A percentile compares a stretch with the other conserved stretches of the same genome.
Evolutionary conservation across 2,888 invertebrate genomes (phyloP).

Genomic region (Sarcophaga caerulescens): DNA sequence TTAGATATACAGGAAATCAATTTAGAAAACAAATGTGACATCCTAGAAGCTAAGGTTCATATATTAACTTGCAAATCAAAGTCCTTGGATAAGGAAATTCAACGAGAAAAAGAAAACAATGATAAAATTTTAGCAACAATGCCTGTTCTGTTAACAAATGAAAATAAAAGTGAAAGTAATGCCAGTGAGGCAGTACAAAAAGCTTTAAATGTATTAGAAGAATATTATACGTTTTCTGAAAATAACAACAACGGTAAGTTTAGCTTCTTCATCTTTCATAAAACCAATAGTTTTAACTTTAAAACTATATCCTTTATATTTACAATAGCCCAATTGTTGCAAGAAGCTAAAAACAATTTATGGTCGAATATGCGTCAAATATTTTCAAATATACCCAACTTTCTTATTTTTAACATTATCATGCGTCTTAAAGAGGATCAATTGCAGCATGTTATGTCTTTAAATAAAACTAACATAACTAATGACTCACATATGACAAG

Average conservation of each 20-base stretch:
- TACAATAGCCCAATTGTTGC: slow-evolving; percentile 69
- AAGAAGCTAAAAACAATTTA: slow-evolving; percentile 74
- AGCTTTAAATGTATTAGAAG: slow-evolving; percentile 75
- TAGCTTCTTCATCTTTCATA: too few species aligned
- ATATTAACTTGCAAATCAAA: slow-evolving; percentile 75
- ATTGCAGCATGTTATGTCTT: slow-evolving; percentile 75
- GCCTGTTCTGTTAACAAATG: slow-evolving; percentile 75
- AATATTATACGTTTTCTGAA: slow-evolving; percentile 74
- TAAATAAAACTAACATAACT: slow-evolving; percentile 71
- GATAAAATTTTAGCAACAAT: slow-evolving; percentile 74
- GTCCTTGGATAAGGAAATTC: slow-evolving; percentile 70
- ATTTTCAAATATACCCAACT: slow-evolving; percentile 77
- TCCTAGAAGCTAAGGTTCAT: slow-evolving; percentile 71
- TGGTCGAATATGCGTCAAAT: slow-evolving; percentile 77
- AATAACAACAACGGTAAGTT: slow-evolving; percentile 70
- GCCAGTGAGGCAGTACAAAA: slow-evolving; percentile 74
- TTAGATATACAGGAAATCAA: slow-evolving; percentile 77
- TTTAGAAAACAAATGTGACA: slow-evolving; percentile 73
- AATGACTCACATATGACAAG: slow-evolving; percentile 52
- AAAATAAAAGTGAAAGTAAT: slow-evolving; percentile 75
- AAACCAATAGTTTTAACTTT: background rate
- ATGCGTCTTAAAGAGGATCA: slow-evolving; percentile 78
- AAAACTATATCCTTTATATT: background rate
- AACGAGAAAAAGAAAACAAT: slow-evolving; percentile 73
- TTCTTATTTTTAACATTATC: slow-evolving; percentile 76